These are phyloP conservation scores for Pristiophorus japonicus DNA, from an alignment of 2,113 vertebrate genomes.

Conservation along the genomic window DNA sequence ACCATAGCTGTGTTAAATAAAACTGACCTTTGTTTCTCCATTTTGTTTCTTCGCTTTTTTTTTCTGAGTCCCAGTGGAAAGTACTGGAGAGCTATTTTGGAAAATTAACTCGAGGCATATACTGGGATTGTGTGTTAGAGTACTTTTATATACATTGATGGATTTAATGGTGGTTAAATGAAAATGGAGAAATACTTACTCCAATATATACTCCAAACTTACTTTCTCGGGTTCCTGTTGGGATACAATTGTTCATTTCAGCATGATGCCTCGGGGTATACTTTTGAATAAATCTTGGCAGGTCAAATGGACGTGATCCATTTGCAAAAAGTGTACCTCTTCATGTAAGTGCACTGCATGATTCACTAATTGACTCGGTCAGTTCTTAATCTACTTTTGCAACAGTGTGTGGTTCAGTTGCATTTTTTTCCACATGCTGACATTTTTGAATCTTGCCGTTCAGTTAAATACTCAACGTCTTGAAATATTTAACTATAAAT, in stretches of 20 bases:
- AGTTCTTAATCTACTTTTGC: constrained; percentile 4
- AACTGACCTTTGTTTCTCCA: constrained; percentile 35
- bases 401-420: not conserved
- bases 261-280: not conserved
- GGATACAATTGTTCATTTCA: not conserved
- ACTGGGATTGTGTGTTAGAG: not conserved
- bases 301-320: not conserved
- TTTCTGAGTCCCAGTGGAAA: not conserved
- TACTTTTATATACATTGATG: not conserved
- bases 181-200: not conserved
- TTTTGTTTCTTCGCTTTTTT: constrained; percentile 4
- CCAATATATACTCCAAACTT: too few species aligned
- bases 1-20: constrained; percentile 57
- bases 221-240: not conserved
- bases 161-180: not conserved
- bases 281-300: not conserved
- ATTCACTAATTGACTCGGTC: not conserved
- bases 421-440: not conserved
- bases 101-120: not conserved
- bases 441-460: not conserved
- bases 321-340: not conserved
- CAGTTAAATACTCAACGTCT: not conserved
- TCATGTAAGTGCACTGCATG: not conserved
- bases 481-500: constrained; percentile 1
- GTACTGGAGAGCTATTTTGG: not conserved